Evolutionary conservation across 2,113 vertebrate species (phyloP).

Genomic region (Cichladusa arquata): DNA sequence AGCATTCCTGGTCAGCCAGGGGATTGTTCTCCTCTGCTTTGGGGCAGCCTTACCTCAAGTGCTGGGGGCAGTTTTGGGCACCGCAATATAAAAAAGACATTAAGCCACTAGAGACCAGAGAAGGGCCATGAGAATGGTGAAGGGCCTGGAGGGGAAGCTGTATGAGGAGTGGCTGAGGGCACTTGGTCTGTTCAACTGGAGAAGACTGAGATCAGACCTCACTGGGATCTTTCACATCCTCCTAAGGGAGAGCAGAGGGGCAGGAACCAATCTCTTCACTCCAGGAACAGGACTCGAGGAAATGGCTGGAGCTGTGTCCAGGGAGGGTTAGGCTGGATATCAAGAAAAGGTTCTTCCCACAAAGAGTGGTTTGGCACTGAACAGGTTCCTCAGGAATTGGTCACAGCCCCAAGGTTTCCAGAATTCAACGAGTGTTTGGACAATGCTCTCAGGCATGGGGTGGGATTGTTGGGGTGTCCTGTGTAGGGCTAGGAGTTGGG

Average conservation of each 20-base stretch:
- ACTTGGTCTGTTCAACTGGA: neutral
- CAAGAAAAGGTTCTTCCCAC: neutral
- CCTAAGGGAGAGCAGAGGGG: neutral
- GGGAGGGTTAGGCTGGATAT: neutral
- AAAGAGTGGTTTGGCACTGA: neutral
- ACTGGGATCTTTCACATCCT: neutral
- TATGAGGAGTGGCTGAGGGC: neutral
- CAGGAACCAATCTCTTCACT: neutral
- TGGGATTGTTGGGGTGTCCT: neutral
- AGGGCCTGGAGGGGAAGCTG: neutral
- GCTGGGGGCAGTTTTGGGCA: neutral
- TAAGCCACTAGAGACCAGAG: neutral
- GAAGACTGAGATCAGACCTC: neutral
- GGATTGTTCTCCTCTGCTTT: neutral
- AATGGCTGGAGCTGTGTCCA: neutral
- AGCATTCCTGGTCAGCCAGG: neutral
- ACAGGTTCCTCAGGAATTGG: neutral
- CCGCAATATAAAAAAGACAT: neutral
- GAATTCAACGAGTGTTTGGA: neutral
- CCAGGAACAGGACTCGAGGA: neutral
- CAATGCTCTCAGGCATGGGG: rapidly evolving
- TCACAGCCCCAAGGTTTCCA: neutral
- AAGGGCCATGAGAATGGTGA: neutral
- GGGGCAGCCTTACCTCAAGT: neutral
- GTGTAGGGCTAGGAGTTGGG: neutral